A percentile compares a stretch with the other conserved stretches of the same genome.
Evolutionary conservation across 2,113 vertebrate species (phyloP).

Genomic region (Bos indicus): DNA sequence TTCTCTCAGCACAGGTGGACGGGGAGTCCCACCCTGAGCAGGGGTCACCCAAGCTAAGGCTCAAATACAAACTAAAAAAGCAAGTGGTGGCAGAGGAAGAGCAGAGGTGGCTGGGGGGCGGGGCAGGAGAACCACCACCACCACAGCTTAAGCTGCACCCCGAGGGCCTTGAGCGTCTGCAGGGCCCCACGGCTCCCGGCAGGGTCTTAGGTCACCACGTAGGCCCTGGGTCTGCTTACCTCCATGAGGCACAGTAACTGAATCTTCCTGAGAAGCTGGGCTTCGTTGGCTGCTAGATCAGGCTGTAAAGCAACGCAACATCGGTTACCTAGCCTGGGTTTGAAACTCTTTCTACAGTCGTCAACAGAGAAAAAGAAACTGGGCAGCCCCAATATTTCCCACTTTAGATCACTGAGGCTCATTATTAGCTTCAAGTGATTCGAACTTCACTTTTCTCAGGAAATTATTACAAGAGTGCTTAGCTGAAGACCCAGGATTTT

Average conservation of each 20-base stretch:
- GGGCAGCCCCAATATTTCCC: not conserved
- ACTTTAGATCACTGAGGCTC: not conserved
- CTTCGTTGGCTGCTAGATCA: constrained; percentile 93
- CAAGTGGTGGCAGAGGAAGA: not conserved
- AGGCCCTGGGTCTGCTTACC: constrained; percentile 77
- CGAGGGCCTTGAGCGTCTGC: fast-evolving
- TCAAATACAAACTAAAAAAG: not conserved
- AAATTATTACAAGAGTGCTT: not conserved
- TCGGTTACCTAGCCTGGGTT: not conserved
- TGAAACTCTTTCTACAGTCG: not conserved
- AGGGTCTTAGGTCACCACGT: fast-evolving
- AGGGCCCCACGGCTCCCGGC: not conserved
- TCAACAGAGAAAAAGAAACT: fast-evolving
- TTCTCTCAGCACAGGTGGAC: fast-evolving
- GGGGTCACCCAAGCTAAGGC: not conserved
- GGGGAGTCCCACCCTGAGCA: too few relatives aligned
- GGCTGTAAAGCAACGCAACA: constrained; percentile 80
- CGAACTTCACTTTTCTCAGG: not conserved
- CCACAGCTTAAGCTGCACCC: fast-evolving
- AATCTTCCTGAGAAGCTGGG: constrained; percentile 95
- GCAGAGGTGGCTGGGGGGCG: fast-evolving
- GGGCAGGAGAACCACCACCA: fast-evolving
- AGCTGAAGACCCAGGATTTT: not conserved
- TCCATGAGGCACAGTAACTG: constrained; percentile 98
- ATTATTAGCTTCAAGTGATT: fast-evolving